phyloP scores from a whole-genome alignment of 1,140 invertebrate genomes.

The Catajapyx aquilonaris region DNA sequence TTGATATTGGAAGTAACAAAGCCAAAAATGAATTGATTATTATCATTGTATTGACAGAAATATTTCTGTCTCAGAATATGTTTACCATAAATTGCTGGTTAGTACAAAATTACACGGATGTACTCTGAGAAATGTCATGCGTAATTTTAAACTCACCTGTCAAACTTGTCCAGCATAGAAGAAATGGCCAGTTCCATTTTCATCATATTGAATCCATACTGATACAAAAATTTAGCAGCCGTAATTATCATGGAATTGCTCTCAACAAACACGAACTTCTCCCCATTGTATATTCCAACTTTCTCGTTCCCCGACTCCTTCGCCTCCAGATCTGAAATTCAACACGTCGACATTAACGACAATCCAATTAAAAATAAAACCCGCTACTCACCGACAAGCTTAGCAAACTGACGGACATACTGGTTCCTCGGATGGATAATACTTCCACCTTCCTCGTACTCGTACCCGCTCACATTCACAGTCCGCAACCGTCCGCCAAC shows the following conservation, averaged over 20 bases:
- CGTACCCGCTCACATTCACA: slow-evolving; percentile 21
- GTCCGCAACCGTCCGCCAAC: slow-evolving; percentile 36
- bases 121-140: too few relatives aligned
- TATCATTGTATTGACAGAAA: too few relatives aligned
- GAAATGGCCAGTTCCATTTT: slow-evolving; percentile 21
- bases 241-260: slow-evolving; percentile 24
- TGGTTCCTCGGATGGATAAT: slow-evolving; percentile 35
- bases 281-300: slow-evolving; percentile 29
- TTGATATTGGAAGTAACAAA: too few relatives aligned
- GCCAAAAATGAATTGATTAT: too few relatives aligned
- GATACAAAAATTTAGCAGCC: slow-evolving; percentile 25
- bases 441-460: slow-evolving; percentile 35
- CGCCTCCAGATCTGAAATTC: slow-evolving; percentile 18
- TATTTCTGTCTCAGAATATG: too few relatives aligned
- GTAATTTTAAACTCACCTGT: too few relatives aligned
- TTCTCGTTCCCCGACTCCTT: slow-evolving; percentile 6
- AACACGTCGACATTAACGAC: not conserved
- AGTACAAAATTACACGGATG: too few relatives aligned
- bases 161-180: slow-evolving; percentile 21
- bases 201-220: slow-evolving; percentile 31
- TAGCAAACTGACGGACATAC: slow-evolving; percentile 33
- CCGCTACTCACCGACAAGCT: slow-evolving; percentile 23
- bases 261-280: slow-evolving; percentile 28
- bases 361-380: not conserved
- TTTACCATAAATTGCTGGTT: too few relatives aligned